Percentiles rank a stretch among this genome's conserved stretches.
Conservation (phyloP, 2,797 vertebrate species). For the Artibeus jamaicensis region DNA sequence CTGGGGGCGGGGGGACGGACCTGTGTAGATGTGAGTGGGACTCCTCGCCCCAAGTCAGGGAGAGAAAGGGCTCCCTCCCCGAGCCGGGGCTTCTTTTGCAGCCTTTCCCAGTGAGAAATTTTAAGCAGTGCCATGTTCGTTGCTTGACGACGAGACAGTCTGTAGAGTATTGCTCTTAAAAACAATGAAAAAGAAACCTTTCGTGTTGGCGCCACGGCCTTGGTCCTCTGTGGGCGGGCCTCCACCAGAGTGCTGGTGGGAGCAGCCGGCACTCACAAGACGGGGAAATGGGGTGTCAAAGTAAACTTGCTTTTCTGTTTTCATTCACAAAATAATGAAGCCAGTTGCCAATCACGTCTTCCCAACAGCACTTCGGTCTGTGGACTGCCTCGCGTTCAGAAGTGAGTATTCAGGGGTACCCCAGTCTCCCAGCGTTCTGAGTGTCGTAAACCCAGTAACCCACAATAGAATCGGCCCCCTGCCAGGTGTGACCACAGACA, state of each 20-base stretch:
- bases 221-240: conserved; percentile 69
- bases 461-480: conserved; percentile 36
- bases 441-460: not conserved
- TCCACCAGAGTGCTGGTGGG: conserved; percentile 66
- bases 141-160: conserved; percentile 56
- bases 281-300: conserved; percentile 51
- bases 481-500: not conserved
- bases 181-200: conserved; percentile 19
- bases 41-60: not conserved
- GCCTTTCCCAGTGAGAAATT: conserved; percentile 44
- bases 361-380: conserved; percentile 80
- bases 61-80: not conserved
- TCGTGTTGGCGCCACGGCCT: conserved; percentile 64
- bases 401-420: conserved; percentile 76
- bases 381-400: conserved; percentile 56
- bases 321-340: conserved; percentile 70
- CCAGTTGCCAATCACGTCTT: conserved; percentile 77
- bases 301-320: conserved; percentile 67
- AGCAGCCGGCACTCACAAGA: not conserved
- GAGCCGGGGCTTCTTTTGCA: not conserved
- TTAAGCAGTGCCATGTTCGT: conserved; percentile 68
- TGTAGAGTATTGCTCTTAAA: conserved; percentile 45
- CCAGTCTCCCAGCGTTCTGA: conserved; percentile 70
- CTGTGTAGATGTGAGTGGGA: not conserved
- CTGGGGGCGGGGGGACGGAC: not conserved